These are phyloP conservation scores for Eupristina koningsbergeri DNA, from an alignment of 1,140 invertebrate genomes.

Conservation along the genomic window DNA sequence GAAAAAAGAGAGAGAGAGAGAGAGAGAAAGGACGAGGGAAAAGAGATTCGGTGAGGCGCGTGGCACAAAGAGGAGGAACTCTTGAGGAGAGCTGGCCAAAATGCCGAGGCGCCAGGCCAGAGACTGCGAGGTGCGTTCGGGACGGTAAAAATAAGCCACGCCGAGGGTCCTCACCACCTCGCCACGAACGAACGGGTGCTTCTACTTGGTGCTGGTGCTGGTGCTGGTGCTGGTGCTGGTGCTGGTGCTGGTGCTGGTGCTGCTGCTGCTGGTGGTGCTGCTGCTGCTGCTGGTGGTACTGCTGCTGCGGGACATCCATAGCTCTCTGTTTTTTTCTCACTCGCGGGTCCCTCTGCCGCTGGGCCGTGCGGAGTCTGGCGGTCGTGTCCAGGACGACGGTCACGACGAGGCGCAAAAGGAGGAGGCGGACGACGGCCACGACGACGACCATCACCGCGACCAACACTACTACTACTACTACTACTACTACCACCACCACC, in stretches of 20 bases:
- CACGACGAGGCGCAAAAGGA: background rate
- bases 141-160: constrained; percentile 50
- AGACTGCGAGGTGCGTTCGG: constrained; percentile 45
- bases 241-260: no score
- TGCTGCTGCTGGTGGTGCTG: no score
- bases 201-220: no score
- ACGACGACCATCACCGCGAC: background rate
- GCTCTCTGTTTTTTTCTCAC: background rate
- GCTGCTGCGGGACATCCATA: no score
- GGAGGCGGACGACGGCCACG: background rate
- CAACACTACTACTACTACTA: background rate
- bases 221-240: no score
- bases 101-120: constrained; percentile 42
- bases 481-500: background rate
- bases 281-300: no score
- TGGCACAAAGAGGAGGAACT: background rate
- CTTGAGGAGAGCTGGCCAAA: constrained; percentile 14
- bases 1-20: background rate
- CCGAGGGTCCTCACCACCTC: constrained; percentile 24
- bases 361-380: background rate
- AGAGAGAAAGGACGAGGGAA: no score
- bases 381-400: constrained; percentile 12
- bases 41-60: constrained; percentile 1
- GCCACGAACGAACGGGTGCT: constrained; percentile 3
- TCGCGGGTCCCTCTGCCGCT: background rate